Percentiles rank a stretch among this genome's conserved stretches.
Evolutionary conservation across 2,113 vertebrate genomes (phyloP).

Genomic region (Cepphus grylle): DNA sequence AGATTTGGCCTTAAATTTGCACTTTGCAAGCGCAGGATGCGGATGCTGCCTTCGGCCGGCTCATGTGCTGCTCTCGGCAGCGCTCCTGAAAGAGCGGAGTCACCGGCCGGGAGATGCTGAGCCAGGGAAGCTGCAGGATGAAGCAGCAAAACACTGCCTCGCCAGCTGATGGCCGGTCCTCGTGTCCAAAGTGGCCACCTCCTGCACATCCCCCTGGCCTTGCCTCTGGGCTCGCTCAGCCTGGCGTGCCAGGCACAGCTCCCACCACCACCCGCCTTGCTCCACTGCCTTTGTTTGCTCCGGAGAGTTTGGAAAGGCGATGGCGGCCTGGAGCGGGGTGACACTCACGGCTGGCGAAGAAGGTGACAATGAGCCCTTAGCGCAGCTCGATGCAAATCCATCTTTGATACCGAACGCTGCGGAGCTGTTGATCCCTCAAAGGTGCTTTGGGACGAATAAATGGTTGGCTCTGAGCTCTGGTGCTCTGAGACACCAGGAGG

Average conservation of each 20-base stretch:
- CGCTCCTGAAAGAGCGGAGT: background rate
- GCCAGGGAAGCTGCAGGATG: background rate
- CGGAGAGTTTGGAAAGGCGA: background rate
- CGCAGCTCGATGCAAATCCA: background rate
- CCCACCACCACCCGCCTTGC: background rate
- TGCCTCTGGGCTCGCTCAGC: background rate
- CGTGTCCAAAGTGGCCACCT: fast-evolving
- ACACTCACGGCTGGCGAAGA: background rate
- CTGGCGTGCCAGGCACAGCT: background rate
- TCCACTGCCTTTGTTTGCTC: background rate
- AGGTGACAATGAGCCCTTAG: background rate
- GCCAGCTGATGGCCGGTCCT: background rate
- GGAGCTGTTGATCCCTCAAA: background rate
- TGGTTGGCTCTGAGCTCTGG: background rate
- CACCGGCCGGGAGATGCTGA: background rate
- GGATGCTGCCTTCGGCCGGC: background rate
- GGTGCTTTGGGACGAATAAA: background rate
- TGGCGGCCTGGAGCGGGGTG: background rate
- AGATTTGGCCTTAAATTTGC: background rate
- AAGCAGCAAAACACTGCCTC: background rate
- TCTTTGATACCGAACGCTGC: fast-evolving
- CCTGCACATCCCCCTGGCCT: background rate
- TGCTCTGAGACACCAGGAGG: background rate
- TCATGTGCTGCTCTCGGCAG: background rate
- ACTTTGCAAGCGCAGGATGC: background rate